Conservation (phyloP, 2,113 vertebrate genomes). For the Pantherophis guttatus region DNA sequence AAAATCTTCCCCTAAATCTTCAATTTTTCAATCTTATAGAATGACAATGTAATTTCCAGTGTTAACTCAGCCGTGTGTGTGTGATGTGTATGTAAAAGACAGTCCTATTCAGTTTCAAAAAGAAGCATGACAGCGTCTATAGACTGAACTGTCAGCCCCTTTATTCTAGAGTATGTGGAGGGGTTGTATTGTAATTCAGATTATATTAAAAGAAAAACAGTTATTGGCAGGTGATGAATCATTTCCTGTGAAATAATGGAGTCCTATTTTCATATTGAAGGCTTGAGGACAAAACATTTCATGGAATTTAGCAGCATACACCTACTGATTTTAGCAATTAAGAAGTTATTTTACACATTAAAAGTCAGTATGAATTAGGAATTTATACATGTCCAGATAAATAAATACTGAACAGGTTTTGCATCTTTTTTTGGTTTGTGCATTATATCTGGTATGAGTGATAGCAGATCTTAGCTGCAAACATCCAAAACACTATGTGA, state of each 20-base stretch:
- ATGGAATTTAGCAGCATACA: too few species aligned
- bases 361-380: neutral
- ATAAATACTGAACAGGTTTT: neutral
- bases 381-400: neutral
- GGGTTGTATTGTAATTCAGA: conserved; percentile 16
- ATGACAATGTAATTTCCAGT: neutral
- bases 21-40: conserved; percentile 18
- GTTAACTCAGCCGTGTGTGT: neutral
- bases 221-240: conserved; percentile 45
- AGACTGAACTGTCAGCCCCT: conserved; percentile 55
- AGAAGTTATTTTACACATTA: neutral
- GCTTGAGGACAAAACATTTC: neutral
- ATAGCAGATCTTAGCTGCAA: neutral
- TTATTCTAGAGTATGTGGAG: conserved; percentile 42
- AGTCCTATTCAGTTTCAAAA: conserved; percentile 32
- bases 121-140: conserved; percentile 48
- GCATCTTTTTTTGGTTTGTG: neutral
- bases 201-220: conserved; percentile 19
- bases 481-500: neutral
- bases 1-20: neutral
- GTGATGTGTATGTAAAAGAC: conserved; percentile 9
- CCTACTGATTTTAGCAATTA: neutral
- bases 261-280: conserved; percentile 36
- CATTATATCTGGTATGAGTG: neutral
- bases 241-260: conserved; percentile 56